A percentile compares a stretch with the other conserved stretches of the same genome.
Conservation (phyloP, 2,797 vertebrate genomes). For the Pantherophis vulpinus region DNA sequence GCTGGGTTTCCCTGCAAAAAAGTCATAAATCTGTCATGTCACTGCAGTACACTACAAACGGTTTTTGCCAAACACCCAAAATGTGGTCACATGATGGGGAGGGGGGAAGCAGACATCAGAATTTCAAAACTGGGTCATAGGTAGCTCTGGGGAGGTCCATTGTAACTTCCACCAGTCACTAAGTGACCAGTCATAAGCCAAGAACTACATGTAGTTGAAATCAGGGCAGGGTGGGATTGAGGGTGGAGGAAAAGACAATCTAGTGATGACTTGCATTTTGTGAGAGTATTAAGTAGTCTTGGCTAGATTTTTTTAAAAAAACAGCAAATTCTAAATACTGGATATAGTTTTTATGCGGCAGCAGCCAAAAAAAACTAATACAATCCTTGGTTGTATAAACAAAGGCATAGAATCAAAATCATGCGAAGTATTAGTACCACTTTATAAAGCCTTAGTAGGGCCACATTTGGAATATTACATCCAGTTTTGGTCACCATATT, state of each 20-base stretch:
- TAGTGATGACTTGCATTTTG: background rate
- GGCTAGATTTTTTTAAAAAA: background rate
- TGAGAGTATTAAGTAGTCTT: background rate
- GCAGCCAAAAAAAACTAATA: too few relatives aligned
- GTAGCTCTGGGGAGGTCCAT: background rate
- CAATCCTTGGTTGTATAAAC: too few relatives aligned
- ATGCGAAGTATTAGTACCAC: too few relatives aligned
- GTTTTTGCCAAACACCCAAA: background rate
- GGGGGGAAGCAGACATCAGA: background rate
- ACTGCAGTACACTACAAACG: rapidly evolving
- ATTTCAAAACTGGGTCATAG: background rate
- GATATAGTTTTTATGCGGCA: background rate
- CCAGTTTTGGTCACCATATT: too few relatives aligned
- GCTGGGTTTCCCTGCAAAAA: background rate
- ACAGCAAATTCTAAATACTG: background rate
- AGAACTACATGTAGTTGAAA: background rate
- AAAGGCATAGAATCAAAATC: too few relatives aligned
- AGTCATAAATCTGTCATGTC: background rate
- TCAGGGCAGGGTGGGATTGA: too few relatives aligned
- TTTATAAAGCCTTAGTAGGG: too few relatives aligned
- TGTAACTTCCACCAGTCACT: background rate
- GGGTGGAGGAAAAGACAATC: background rate
- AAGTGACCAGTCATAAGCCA: background rate
- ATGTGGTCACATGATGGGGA: background rate
- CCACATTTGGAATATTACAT: too few relatives aligned